phyloP scores from a whole-genome alignment of 2,113 vertebrate genomes.

The Panthera uncia region DNA sequence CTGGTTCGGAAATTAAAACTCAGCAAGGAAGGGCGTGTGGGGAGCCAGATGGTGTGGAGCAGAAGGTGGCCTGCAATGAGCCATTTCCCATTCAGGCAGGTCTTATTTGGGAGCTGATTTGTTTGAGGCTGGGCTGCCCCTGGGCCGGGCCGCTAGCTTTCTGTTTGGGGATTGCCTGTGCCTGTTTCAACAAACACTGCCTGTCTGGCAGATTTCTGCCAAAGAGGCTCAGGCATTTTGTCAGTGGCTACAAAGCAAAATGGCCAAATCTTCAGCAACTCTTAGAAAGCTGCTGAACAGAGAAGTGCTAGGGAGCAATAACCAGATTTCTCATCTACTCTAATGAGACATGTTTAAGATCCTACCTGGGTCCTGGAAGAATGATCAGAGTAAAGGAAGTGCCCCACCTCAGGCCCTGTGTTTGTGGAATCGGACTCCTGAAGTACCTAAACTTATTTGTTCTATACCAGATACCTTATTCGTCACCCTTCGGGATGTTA shows the following conservation, averaged over 20 bases:
- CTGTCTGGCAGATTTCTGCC: not conserved
- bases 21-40: constrained; percentile 66
- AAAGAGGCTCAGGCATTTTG: not conserved
- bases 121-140: constrained; percentile 45
- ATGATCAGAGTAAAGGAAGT: not conserved
- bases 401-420: not conserved
- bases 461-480: not conserved
- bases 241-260: not conserved
- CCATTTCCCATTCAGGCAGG: constrained; percentile 8
- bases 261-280: not conserved
- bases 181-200: not conserved
- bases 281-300: not conserved
- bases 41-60: constrained; percentile 62
- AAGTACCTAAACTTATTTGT: not conserved
- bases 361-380: not conserved
- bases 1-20: constrained; percentile 78
- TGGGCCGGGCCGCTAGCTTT: not conserved
- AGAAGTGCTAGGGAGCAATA: not conserved
- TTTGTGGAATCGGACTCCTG: not conserved
- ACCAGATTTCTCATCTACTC: not conserved
- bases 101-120: constrained; percentile 59
- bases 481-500: not conserved
- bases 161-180: not conserved
- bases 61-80: constrained; percentile 29
- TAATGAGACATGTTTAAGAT: not conserved